Percentiles rank a stretch among this genome's conserved stretches.
Conservation (phyloP, 2,888 invertebrate species). For the Tipula lateralis region DNA sequence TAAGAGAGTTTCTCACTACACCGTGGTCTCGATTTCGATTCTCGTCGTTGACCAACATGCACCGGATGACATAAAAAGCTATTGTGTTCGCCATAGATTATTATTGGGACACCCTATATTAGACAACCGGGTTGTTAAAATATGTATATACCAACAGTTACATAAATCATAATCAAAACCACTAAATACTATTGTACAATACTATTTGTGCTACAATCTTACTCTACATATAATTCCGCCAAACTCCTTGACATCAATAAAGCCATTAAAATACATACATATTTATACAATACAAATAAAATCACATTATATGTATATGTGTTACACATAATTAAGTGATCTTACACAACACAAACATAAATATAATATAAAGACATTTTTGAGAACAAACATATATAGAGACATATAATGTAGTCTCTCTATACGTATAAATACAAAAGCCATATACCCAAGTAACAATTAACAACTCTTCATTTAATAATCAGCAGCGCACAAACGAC, state of each 20-base stretch:
- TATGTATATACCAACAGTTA: background rate
- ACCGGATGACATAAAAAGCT: too few species aligned
- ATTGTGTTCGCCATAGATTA: too few species aligned
- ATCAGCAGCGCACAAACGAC: background rate
- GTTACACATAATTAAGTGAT: background rate
- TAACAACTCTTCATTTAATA: constrained; percentile 24
- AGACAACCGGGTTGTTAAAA: background rate
- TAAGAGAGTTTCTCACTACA: too few species aligned
- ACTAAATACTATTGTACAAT: background rate
- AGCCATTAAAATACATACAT: background rate
- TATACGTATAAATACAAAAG: background rate
- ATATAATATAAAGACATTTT: background rate
- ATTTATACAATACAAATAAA: background rate
- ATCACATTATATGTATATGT: background rate
- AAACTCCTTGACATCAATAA: constrained; percentile 7
- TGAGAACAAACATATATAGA: background rate
- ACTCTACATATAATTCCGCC: background rate
- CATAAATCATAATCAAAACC: background rate
- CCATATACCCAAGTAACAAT: background rate
- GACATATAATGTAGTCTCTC: background rate
- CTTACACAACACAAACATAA: background rate
- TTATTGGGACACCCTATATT: too few species aligned
- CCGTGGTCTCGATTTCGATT: too few species aligned
- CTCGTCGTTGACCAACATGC: too few species aligned
- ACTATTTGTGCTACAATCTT: background rate